A percentile compares a stretch with the other conserved stretches of the same genome.
Conservation (phyloP, 2,888 invertebrate species). For the Cactoblastis cactorum region DNA sequence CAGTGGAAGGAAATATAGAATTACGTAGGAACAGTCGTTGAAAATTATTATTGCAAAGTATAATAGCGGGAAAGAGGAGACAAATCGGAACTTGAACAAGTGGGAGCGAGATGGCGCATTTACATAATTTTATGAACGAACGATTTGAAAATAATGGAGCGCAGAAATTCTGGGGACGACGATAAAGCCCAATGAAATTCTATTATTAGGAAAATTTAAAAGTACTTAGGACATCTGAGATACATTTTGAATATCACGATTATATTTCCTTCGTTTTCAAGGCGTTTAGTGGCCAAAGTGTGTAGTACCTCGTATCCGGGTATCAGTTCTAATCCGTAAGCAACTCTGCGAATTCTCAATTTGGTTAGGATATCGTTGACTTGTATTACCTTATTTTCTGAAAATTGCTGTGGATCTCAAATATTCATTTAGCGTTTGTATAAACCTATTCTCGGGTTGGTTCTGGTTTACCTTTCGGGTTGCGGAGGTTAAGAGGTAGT, state of each 20-base stretch:
- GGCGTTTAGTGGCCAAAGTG: too few species aligned
- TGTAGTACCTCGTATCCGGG: too few species aligned
- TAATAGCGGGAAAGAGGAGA: conserved; percentile 6
- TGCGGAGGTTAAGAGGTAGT: too few species aligned
- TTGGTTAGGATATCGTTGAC: too few species aligned
- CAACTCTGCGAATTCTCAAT: too few species aligned
- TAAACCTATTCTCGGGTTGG: too few species aligned
- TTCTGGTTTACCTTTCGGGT: too few species aligned
- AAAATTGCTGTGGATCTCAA: too few species aligned
- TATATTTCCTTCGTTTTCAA: too few species aligned
- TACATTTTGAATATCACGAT: conserved; percentile 7
- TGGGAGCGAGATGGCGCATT: conserved; percentile 8
- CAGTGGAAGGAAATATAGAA: background rate
- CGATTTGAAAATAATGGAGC: conserved; percentile 17
- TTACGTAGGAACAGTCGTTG: background rate
- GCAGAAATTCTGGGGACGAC: conserved; percentile 15
- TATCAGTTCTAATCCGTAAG: too few species aligned
- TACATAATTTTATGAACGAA: conserved; percentile 15
- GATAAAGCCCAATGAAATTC: conserved; percentile 17
- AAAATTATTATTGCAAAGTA: conserved; percentile 12
- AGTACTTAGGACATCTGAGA: background rate
- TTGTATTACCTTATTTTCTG: too few species aligned
- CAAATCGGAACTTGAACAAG: background rate
- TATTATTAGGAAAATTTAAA: conserved; percentile 18
- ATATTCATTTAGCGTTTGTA: too few species aligned